Conservation (phyloP, 2,888 invertebrate genomes). For the Synergus umbraculus region DNA sequence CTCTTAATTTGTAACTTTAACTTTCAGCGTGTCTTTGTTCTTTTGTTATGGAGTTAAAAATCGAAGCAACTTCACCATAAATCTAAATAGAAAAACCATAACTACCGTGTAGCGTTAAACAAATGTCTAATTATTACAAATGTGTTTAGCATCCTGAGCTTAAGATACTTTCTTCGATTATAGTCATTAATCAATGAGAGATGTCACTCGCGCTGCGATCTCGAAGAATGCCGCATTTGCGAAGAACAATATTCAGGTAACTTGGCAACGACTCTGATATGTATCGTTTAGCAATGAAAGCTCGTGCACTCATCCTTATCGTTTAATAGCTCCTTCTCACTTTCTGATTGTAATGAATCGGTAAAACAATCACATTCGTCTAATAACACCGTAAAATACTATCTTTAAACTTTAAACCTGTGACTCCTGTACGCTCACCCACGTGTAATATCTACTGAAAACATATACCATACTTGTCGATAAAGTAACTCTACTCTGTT, state of each 20-base stretch:
- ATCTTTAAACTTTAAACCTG: too few species aligned
- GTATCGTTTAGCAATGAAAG: conserved; percentile 68
- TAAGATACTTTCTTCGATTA: neutral
- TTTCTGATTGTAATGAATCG: neutral
- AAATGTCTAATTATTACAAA: neutral
- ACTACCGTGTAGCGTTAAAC: neutral
- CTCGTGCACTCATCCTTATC: conserved; percentile 54
- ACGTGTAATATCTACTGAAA: too few species aligned
- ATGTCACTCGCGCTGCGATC: neutral
- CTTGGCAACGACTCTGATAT: conserved; percentile 71
- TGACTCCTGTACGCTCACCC: too few species aligned
- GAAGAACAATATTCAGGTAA: conserved; percentile 4
- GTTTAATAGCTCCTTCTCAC: neutral
- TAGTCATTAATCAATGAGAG: conserved; percentile 1
- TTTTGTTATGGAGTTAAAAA: too few species aligned
- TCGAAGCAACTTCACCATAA: neutral
- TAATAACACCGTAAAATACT: neutral
- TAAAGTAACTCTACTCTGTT: too few species aligned
- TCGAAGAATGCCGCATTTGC: neutral
- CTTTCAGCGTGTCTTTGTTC: neutral
- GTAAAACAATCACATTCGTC: neutral
- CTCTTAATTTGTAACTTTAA: neutral
- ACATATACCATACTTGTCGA: too few species aligned
- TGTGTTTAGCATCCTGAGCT: neutral
- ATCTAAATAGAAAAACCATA: neutral